Percentiles rank a stretch among this genome's conserved stretches.
Evolutionary conservation across 2,888 invertebrate species (phyloP).

Genomic region (Saturnia japonica): DNA sequence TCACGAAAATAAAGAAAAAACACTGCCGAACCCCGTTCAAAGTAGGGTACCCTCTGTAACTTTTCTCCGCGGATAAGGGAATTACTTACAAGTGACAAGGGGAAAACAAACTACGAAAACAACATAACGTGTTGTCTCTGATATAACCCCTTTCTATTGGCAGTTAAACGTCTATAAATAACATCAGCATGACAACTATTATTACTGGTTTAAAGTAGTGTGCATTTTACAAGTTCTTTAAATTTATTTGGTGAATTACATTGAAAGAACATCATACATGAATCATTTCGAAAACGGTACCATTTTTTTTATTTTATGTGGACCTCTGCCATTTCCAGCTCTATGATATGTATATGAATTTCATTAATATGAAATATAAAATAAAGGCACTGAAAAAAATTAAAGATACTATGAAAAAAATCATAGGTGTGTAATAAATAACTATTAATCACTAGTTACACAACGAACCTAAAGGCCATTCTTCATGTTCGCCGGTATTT

Average conservation of each 20-base stretch:
- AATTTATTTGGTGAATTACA: no score
- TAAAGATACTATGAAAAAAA: neutral
- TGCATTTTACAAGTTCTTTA: neutral
- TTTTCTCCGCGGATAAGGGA: constrained; percentile 65
- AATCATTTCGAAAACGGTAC: no score
- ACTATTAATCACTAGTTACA: neutral
- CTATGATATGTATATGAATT: neutral
- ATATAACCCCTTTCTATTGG: constrained; percentile 48
- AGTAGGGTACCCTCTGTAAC: constrained; percentile 64
- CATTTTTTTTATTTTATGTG: neutral
- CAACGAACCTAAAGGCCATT: constrained; percentile 43
- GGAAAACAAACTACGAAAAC: constrained; percentile 67
- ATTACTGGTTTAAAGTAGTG: neutral
- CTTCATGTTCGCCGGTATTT: no score
- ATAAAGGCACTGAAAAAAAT: neutral
- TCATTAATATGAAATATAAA: no score
- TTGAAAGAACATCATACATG: no score
- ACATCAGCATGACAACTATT: constrained; percentile 21
- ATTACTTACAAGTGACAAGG: constrained; percentile 71
- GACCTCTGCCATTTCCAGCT: neutral
- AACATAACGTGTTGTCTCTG: constrained; percentile 61
- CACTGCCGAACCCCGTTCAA: constrained; percentile 54
- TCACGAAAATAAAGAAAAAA: constrained; percentile 60
- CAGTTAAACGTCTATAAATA: constrained; percentile 25
- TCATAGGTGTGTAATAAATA: neutral